Percentiles rank a stretch among this genome's conserved stretches.
Conservation (phyloP, 1,140 invertebrate genomes). For the Cydia splendana region DNA sequence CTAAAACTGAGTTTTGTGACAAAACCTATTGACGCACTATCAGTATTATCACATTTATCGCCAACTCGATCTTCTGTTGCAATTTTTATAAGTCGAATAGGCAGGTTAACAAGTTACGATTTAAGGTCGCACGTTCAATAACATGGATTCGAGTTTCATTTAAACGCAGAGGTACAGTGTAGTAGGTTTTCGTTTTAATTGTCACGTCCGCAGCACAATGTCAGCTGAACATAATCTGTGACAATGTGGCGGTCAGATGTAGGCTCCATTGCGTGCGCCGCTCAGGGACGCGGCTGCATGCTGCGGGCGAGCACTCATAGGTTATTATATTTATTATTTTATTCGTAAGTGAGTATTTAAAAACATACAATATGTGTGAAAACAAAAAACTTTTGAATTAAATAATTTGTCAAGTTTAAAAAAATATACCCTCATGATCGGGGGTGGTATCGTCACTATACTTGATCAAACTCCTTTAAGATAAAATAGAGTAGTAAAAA, state of each 20-base stretch:
- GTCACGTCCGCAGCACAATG: conserved; percentile 40
- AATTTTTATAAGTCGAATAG: conserved; percentile 32
- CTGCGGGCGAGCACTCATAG: too few species aligned
- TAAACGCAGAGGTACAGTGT: conserved; percentile 21
- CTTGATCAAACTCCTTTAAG: too few species aligned
- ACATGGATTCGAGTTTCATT: conserved; percentile 23
- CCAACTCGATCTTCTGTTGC: neutral
- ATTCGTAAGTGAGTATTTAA: too few species aligned
- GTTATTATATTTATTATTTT: too few species aligned
- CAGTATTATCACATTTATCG: conserved; percentile 34
- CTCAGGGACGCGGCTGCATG: conserved; percentile 15
- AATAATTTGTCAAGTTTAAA: too few species aligned
- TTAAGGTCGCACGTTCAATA: conserved; percentile 36
- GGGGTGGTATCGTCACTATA: too few species aligned
- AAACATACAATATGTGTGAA: too few species aligned
- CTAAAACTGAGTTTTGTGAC: conserved; percentile 37
- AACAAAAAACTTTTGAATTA: too few species aligned
- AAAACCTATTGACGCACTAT: conserved; percentile 40
- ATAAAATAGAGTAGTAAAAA: neutral
- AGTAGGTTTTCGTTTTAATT: conserved; percentile 55
- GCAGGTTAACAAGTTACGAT: conserved; percentile 12
- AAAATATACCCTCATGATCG: too few species aligned
- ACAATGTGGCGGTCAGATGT: neutral
- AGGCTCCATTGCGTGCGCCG: neutral
- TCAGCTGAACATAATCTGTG: neutral